Conservation (phyloP, 2,113 vertebrate species). For the Planiliza haematocheilus region DNA sequence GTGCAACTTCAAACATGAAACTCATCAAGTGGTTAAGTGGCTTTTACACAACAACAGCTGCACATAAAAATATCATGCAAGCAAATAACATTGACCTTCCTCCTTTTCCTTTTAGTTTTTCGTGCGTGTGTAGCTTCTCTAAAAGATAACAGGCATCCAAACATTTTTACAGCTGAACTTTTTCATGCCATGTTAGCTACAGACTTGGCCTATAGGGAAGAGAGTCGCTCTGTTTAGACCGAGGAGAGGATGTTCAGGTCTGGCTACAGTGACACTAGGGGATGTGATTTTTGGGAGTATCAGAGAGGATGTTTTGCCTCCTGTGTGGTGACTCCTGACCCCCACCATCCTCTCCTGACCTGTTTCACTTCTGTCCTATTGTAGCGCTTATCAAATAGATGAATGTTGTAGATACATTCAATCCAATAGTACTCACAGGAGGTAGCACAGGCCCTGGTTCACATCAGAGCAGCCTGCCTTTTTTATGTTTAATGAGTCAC, state of each 20-base stretch:
- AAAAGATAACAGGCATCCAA: conserved; percentile 27
- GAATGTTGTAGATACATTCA: conserved; percentile 51
- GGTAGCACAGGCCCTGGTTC: conserved; percentile 36
- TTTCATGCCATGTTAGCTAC: conserved; percentile 11
- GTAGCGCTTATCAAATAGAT: conserved; percentile 59
- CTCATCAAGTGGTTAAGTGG: background rate
- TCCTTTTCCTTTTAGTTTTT: background rate
- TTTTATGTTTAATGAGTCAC: conserved; percentile 30
- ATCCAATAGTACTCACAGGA: conserved; percentile 16
- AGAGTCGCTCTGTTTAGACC: conserved; percentile 66
- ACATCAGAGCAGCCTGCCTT: conserved; percentile 8
- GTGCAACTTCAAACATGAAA: background rate
- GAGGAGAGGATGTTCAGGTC: conserved; percentile 74
- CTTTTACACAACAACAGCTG: conserved; percentile 14
- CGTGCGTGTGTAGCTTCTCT: too few relatives aligned
- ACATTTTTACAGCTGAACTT: conserved; percentile 34
- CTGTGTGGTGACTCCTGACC: conserved; percentile 80
- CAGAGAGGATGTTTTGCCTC: conserved; percentile 81
- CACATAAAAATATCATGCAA: conserved; percentile 13
- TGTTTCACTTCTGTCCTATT: conserved; percentile 67
- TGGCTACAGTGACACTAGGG: conserved; percentile 58
- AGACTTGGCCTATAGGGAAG: conserved; percentile 58
- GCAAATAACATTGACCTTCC: background rate
- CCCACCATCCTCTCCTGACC: conserved; percentile 72
- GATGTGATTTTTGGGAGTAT: conserved; percentile 71